Evolutionary conservation across 2,797 vertebrate species (phyloP).

Genomic region (Monodelphis domestica): DNA sequence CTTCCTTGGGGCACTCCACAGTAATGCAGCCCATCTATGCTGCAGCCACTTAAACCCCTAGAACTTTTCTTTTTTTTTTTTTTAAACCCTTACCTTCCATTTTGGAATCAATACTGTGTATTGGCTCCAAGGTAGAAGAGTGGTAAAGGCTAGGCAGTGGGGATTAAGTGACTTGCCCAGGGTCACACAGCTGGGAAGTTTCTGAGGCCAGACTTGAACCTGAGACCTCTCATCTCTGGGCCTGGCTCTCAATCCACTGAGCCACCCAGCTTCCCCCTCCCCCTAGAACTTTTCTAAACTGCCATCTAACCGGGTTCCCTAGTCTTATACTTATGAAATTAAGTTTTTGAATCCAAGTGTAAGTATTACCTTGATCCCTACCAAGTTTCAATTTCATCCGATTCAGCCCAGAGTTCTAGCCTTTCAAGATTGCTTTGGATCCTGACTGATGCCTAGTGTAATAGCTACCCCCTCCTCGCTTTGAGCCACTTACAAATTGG

Average conservation of each 20-base stretch:
- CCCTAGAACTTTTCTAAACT: background rate
- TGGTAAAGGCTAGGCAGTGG: too few species aligned
- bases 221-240: too few species aligned
- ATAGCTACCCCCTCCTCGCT: background rate
- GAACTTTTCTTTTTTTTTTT: background rate
- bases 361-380: background rate
- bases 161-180: too few species aligned
- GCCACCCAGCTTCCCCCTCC: too few species aligned
- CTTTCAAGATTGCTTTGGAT: background rate
- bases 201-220: too few species aligned
- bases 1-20: background rate
- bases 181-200: too few species aligned
- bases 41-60: background rate
- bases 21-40: background rate
- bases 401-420: background rate
- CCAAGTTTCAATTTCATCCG: background rate
- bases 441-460: background rate
- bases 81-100: too few species aligned
- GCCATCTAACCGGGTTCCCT: background rate
- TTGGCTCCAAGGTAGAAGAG: too few species aligned
- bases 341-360: background rate
- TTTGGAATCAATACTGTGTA: too few species aligned
- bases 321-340: background rate
- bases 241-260: too few species aligned
- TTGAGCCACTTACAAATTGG: background rate